Evolutionary conservation across 1,140 invertebrate species (phyloP).

Genomic region (Chionoecetes opilio): DNA sequence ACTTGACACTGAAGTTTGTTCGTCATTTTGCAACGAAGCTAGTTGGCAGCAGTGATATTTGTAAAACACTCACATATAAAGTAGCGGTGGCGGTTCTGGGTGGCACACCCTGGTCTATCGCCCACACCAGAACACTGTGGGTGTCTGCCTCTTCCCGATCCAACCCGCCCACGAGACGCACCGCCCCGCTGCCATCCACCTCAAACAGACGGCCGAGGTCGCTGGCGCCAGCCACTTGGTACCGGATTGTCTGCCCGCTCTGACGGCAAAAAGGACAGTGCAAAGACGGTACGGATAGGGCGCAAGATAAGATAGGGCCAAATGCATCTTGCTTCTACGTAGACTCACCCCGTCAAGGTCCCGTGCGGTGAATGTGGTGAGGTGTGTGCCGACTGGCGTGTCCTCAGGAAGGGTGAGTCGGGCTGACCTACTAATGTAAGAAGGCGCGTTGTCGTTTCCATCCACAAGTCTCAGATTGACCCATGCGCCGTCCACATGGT

Average conservation of each 20-base stretch:
- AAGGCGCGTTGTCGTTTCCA: slow-evolving; percentile 94
- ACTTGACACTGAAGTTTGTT: not conserved
- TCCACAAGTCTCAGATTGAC: slow-evolving; percentile 94
- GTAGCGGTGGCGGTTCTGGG: slow-evolving; percentile 66
- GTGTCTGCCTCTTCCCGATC: slow-evolving; percentile 47
- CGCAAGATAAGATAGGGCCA: not conserved
- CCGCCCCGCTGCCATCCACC: slow-evolving; percentile 46
- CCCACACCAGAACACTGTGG: slow-evolving; percentile 61
- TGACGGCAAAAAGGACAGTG: not conserved
- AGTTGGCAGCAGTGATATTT: too few species aligned
- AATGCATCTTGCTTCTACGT: not conserved
- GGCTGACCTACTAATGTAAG: slow-evolving; percentile 87
- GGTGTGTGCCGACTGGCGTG: slow-evolving; percentile 92
- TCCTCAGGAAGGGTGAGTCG: slow-evolving; percentile 98
- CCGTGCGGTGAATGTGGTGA: slow-evolving; percentile 90
- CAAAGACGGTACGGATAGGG: not conserved
- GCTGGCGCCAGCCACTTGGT: slow-evolving; percentile 36
- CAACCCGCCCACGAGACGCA: slow-evolving; percentile 49
- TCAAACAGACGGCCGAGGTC: slow-evolving; percentile 42
- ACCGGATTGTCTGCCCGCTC: slow-evolving; percentile 41
- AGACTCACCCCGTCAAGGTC: slow-evolving; percentile 89
- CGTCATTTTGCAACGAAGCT: not conserved
- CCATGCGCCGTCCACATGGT: slow-evolving; percentile 62
- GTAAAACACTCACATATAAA: slow-evolving; percentile 10
- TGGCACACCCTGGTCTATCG: slow-evolving; percentile 54